These are phyloP conservation scores for Scelioninae gen. 1 DNA, from an alignment of 2,888 invertebrate species.

Conservation along the genomic window DNA sequence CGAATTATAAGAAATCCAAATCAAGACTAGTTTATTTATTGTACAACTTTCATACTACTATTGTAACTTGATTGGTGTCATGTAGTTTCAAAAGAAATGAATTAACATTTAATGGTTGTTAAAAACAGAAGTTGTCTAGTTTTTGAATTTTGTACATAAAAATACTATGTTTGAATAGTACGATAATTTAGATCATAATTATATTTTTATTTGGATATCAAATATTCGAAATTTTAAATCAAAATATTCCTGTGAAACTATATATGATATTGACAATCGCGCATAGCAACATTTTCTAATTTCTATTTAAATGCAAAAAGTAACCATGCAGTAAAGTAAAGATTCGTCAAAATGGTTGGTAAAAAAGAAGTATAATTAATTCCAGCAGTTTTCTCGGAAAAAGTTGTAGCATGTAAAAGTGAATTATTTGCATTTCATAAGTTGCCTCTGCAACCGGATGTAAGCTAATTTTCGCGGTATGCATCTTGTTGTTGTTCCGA, in stretches of 20 bases:
- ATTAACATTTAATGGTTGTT: constrained; percentile 34
- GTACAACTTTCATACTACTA: too few relatives aligned
- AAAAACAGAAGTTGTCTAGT: constrained; percentile 35
- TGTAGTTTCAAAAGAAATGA: constrained; percentile 28
- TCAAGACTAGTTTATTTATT: constrained; percentile 43
- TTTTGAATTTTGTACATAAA: constrained; percentile 39
- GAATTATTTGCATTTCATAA: constrained; percentile 51
- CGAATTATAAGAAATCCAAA: constrained; percentile 22
- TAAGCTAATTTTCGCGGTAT: constrained; percentile 26
- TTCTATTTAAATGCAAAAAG: neutral
- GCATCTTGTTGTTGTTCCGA: constrained; percentile 12
- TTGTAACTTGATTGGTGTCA: constrained; percentile 34
- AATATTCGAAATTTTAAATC: neutral
- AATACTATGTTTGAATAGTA: constrained; percentile 1
- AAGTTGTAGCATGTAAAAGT: constrained; percentile 26
- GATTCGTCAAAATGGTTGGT: neutral
- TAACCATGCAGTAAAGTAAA: too few relatives aligned
- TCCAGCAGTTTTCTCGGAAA: constrained; percentile 4
- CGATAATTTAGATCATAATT: neutral
- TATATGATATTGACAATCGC: neutral
- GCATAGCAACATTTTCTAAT: neutral
- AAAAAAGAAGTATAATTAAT: neutral
- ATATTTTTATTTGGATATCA: constrained; percentile 1
- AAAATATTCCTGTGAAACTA: neutral
- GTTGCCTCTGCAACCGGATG: constrained; percentile 45